Base-by-base conservation (phyloP, 2,888 invertebrate genomes). In the Clitarchus hookeri region DNA sequence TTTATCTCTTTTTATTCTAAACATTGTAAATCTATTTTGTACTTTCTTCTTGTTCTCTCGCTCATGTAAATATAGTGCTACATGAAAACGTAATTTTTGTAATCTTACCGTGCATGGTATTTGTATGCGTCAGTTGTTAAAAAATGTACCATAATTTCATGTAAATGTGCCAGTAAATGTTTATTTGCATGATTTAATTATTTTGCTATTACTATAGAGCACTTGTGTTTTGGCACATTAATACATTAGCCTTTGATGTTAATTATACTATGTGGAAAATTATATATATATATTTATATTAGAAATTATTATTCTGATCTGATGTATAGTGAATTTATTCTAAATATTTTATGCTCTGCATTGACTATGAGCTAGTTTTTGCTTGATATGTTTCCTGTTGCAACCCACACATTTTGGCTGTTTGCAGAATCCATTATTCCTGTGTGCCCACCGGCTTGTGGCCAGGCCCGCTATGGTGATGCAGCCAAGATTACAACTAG, bases 381-480 rank as follows among this genome's bases (percentile, higher is more conserved):
- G 65, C 65, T 65, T 65, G 19, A 23, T 65, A 9, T 65, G 19
- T 65, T 65, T 65, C 23, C n/a, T 65, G n/a, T 65, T 65, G 65
- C 65, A 65, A 65, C 65, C 23, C n/a, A 8, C 11, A 19, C 65
- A 65, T 65, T 65, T 86, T 86, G 83, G 44, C 86, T 86, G 79
- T 85, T 90, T 93, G 91, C 95, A 96, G 97, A 98, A 93, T 96
- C 97, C 85, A 95, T 97, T 90, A 96, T 97, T 89, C 97, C 98
- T 89, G 96, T 98, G 90, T 98, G 98, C 91, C 98, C 98, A 89
- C 98, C 98, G 88, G 98, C 98, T 90, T 98, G 98, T 92, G 96
- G 95, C 13, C 94, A 95, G 90, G 93, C 94, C 86, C 92, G 94
- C 84, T 82, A 82, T 82, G 94, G 93, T 88, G 93, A 93, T 89